Conservation (phyloP, 2,888 invertebrate species). For the Calameuta filiformis region DNA sequence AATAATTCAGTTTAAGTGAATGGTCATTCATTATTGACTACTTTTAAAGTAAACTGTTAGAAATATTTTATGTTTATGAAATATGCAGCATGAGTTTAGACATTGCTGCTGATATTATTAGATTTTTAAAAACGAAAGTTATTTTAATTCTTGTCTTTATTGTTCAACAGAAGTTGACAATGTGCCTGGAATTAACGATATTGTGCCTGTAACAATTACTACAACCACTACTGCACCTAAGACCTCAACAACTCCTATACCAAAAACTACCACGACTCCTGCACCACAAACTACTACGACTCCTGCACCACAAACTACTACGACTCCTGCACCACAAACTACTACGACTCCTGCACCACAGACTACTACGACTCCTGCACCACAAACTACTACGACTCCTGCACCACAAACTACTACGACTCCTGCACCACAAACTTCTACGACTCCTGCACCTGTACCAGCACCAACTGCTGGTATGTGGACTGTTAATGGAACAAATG, state of each 20-base stretch:
- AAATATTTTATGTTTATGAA: background rate
- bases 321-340: constrained; percentile 18
- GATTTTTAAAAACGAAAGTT: background rate
- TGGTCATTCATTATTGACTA: background rate
- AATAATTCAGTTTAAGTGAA: background rate
- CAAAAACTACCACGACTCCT: constrained; percentile 42
- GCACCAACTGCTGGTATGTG: constrained; percentile 67
- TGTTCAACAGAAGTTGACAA: constrained; percentile 11
- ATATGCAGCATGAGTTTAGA: background rate
- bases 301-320: constrained; percentile 31
- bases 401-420: constrained; percentile 40
- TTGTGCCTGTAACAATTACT: background rate
- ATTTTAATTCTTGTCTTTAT: background rate
- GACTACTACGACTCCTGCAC: constrained; percentile 39
- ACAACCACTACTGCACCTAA: constrained; percentile 28
- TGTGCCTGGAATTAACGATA: background rate
- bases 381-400: constrained; percentile 10
- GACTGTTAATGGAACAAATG: constrained; percentile 66
- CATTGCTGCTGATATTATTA: background rate
- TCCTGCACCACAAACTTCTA: constrained; percentile 32
- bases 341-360: constrained; percentile 42
- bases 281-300: constrained; percentile 36
- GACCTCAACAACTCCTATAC: constrained; percentile 17
- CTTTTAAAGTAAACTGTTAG: no score
- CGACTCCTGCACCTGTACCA: constrained; percentile 43